Base-by-base conservation (phyloP, 2,113 vertebrate genomes). In the Gobio gobio region DNA sequence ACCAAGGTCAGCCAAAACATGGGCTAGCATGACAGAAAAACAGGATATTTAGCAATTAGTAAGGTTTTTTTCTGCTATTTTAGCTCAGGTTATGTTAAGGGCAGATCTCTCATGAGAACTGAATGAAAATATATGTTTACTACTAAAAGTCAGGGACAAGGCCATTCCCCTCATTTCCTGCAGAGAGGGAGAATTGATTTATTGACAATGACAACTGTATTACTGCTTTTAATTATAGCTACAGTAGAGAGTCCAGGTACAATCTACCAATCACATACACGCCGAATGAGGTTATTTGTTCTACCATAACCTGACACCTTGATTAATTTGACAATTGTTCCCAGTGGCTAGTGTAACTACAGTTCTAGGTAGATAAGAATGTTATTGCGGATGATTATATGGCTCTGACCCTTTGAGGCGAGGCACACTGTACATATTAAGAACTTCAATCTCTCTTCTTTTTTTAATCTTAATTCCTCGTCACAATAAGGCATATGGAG, bases 171-270 rank as follows among this genome's bases (percentile, higher is more conserved):
- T 74, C 24, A 76, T 81, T 82, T 86, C 81, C 83, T 74, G 66
- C 86, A 76, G 81, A 47, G 70, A 82, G 64, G 59, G 84, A 83
- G 90, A 90, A 90, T 24, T 90, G 92, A 94, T 94, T 93, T 90
- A 94, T 93, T 89, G 84, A 89, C 93, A 90, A 84, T 92, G 94
- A 93, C 94, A 93, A 89, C 88, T 88, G 89, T 92, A 91, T 93
- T 89, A 88, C 90, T 92, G 91, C 90, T 92, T 94, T 95, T 94
- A 95, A 95, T 95, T 94, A 94, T 93, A 92, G 92, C 92, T 87
- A 86, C 81, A 82, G 84, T 86, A 81, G 86, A 90, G 90, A 92
- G 88, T 87, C 85, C 78, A 63, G 91, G 86, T 92, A 91, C 90
- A 89, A 90, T 93, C 91, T 92, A 91, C 92, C 92, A 88, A 89